Evolutionary conservation across 2,113 vertebrate species (phyloP), one percentile per base, ranked within the genome.

Genomic region (Pseudopodoces humilis): DNA sequence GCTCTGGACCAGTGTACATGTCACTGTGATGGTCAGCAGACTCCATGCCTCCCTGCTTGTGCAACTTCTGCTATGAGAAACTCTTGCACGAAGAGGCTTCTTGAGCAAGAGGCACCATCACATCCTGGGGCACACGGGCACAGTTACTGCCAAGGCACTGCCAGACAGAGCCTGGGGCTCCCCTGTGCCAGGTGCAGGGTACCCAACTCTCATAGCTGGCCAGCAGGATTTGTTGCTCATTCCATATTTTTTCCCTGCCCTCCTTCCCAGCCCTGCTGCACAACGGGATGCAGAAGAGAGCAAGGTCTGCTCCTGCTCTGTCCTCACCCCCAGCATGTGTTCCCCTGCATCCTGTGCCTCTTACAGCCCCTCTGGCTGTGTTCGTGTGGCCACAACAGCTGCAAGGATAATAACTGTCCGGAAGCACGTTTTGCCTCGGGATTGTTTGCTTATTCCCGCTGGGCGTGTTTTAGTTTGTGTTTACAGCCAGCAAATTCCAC

Each of bases 151-250:
- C 59, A 11, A 37, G 55, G 33, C 52, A 23, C 14, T 46, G 52
- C 46, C 39, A 22, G 39, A 46, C 30, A 71, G 41, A 70, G 19
- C 71, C 46, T 7, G 3, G 4, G 56, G 24, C 53, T 82, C 27
- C 31, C 16, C 35, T 11, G 17, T 78, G 24, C 87, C 43, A 5
- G 15, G 13, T 33, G 31, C 55, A 31, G 65, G 28, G n/a, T 47
- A 33, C 15, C 24, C 0, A 1, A 3, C n/a, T 70, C 28, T 37
- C 0, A 0, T 59, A 44, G 31, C 13, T 62, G 67, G 15, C 59
- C 0, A 5, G 49, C 35, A 81, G 41, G 21, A 85, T 1, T 35
- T 60, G 22, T 31, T 69, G 55, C 22, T 62, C 1, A 0, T 63
- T 84, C 43, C 33, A 0, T 39, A 28, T 21, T 80, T 86, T 74